Evolutionary conservation across 2,888 invertebrate species (phyloP).

Genomic region (Stenolophus ochropezus): DNA sequence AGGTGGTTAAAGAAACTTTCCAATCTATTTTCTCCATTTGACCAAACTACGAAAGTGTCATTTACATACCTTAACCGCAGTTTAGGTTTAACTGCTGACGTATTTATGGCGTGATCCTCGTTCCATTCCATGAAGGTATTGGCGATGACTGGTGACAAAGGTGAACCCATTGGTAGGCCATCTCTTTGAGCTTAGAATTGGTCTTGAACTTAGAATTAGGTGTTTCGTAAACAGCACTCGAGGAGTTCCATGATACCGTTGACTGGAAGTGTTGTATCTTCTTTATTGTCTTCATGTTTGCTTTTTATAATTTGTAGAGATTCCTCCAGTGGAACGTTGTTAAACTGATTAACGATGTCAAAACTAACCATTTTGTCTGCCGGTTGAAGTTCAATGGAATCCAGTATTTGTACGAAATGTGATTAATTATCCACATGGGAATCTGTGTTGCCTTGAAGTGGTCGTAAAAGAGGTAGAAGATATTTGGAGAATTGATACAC

Average conservation of each 20-base stretch:
- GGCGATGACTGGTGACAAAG: conserved; percentile 61
- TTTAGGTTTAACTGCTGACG: too few relatives aligned
- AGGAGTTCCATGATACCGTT: too few relatives aligned
- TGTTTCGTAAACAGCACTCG: too few relatives aligned
- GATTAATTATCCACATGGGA: background rate
- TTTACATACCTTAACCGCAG: background rate
- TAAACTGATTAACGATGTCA: conserved; percentile 16
- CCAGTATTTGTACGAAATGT: background rate
- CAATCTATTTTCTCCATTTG: too few relatives aligned
- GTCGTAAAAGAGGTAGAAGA: background rate
- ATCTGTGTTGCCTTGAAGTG: background rate
- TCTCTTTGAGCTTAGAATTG: background rate
- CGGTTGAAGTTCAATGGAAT: background rate
- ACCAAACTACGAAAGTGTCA: too few relatives aligned
- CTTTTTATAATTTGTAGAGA: background rate
- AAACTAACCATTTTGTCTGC: background rate
- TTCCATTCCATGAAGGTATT: conserved; percentile 61
- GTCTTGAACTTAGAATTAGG: too few relatives aligned
- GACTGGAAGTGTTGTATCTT: too few relatives aligned
- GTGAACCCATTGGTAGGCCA: conserved; percentile 62
- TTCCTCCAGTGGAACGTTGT: conserved; percentile 1
- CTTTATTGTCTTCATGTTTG: background rate
- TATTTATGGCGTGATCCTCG: conserved; percentile 31
- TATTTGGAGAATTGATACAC: background rate
- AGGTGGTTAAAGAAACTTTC: too few relatives aligned